A percentile compares a stretch with the other conserved stretches of the same genome.
phyloP scores from a whole-genome alignment of 1,140 invertebrate species.

The Drosophila ananassae region DNA sequence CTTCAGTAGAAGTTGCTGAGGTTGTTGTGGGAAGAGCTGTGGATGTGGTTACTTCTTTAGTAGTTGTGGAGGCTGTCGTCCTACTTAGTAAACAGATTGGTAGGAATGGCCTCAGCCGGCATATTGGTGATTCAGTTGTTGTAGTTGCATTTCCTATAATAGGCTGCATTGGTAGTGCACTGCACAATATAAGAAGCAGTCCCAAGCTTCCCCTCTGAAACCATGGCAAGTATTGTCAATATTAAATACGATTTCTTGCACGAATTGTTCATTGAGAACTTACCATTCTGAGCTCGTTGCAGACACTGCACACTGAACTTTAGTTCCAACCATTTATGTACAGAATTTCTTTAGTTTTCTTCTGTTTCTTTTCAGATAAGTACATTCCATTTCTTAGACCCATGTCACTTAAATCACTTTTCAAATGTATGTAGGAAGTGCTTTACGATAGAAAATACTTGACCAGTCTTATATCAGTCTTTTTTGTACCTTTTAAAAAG shows the following conservation, averaged over 20 bases:
- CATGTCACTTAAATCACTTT: not conserved
- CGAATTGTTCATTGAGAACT: not conserved
- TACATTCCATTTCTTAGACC: not conserved
- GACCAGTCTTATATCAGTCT: not conserved
- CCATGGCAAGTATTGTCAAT: not conserved
- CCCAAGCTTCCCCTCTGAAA: not conserved
- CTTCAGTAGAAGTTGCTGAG: too few species aligned
- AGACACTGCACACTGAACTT: not conserved
- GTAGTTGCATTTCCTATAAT: not conserved
- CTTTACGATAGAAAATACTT: not conserved
- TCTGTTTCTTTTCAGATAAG: not conserved
- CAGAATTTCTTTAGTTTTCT: not conserved
- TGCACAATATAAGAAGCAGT: not conserved
- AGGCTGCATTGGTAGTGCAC: not conserved
- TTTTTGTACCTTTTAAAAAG: not conserved
- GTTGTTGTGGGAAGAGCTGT: not conserved
- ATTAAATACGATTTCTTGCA: not conserved
- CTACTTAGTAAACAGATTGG: too few species aligned
- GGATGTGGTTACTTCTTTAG: not conserved
- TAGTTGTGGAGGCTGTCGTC: too few species aligned
- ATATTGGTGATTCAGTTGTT: too few species aligned
- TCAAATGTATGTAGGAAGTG: not conserved
- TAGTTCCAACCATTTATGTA: not conserved
- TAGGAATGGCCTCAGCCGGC: too few species aligned
- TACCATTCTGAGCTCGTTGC: not conserved